Percentiles rank a stretch among this genome's conserved stretches.
These are phyloP conservation scores for Thamnaconus septentrionalis DNA, from an alignment of 2,113 vertebrate species.

Conservation along the genomic window DNA sequence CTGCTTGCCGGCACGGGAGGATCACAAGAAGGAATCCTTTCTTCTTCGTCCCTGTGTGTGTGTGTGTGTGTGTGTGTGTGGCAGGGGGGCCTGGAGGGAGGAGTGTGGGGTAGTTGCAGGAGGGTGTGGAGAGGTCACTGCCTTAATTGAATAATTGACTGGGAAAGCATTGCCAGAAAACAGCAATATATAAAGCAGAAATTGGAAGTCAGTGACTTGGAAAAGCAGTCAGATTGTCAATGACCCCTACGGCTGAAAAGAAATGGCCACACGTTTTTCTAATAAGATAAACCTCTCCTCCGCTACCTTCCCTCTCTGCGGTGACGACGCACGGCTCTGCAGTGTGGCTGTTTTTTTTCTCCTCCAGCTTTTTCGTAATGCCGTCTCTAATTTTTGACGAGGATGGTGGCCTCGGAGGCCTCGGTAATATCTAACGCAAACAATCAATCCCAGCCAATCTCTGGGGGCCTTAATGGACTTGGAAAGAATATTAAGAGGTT, in stretches of 20 bases:
- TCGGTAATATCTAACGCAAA: conserved; percentile 78
- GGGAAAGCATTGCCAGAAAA: conserved; percentile 33
- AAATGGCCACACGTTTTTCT: conserved; percentile 46
- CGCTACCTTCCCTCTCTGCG: conserved; percentile 42
- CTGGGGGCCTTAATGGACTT: conserved; percentile 75
- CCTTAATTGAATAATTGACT: conserved; percentile 61
- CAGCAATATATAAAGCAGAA: conserved; percentile 16
- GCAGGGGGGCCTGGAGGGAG: not conserved
- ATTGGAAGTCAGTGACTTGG: conserved; percentile 29
- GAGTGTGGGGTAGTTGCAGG: not conserved
- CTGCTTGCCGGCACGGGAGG: conserved; percentile 31
- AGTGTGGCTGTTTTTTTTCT: conserved; percentile 70
- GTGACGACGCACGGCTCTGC: conserved; percentile 39
- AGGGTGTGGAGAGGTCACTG: conserved; percentile 48
- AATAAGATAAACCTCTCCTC: conserved; percentile 59
- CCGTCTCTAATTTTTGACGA: conserved; percentile 68
- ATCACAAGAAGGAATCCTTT: conserved; percentile 57
- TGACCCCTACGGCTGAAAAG: conserved; percentile 40
- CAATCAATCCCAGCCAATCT: conserved; percentile 78
- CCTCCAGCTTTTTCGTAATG: conserved; percentile 61
- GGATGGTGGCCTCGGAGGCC: conserved; percentile 67
- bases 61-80: conserved; percentile 15
- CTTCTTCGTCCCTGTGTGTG: conserved; percentile 30
- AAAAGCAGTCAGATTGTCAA: conserved; percentile 45
- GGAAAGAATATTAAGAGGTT: conserved; percentile 79